Percentiles rank a stretch among this genome's conserved stretches.
Evolutionary conservation across 2,888 invertebrate species (phyloP).

Genomic region (Agriopis marginaria): DNA sequence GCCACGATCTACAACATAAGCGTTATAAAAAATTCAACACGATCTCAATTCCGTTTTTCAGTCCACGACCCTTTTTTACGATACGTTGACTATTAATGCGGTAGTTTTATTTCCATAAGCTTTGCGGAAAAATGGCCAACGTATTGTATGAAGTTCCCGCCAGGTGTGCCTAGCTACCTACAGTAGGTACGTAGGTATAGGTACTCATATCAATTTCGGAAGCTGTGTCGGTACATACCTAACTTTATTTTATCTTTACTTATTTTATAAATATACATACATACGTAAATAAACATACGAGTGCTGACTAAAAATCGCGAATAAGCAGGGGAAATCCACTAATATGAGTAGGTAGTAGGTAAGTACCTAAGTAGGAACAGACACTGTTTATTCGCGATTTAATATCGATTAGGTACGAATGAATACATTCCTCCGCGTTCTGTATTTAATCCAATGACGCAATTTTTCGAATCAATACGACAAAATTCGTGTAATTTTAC

Average conservation of each 20-base stretch:
- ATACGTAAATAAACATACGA: too few relatives aligned
- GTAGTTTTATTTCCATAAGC: constrained; percentile 61
- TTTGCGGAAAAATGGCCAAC: constrained; percentile 27
- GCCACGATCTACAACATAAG: constrained; percentile 66
- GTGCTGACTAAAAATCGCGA: too few relatives aligned
- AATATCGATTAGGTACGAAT: constrained; percentile 34
- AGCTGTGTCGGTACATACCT: too few relatives aligned
- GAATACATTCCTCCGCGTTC: neutral
- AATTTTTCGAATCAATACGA: constrained; percentile 40
- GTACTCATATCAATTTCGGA: too few relatives aligned
- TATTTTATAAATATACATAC: too few relatives aligned
- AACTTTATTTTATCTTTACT: too few relatives aligned
- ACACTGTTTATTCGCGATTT: constrained; percentile 31
- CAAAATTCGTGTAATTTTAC: constrained; percentile 48
- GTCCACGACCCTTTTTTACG: constrained; percentile 65
- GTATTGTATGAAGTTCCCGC: neutral
- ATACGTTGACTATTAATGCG: constrained; percentile 59
- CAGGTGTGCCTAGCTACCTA: too few relatives aligned
- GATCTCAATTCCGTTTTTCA: constrained; percentile 70
- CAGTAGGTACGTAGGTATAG: too few relatives aligned
- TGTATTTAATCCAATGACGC: constrained; percentile 37
- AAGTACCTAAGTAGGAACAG: neutral
- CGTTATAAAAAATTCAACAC: constrained; percentile 75
- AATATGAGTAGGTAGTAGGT: neutral
- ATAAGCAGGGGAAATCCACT: neutral